Evolutionary conservation across 1,140 invertebrate genomes (phyloP).

Genomic region (Solenopsis fugax): DNA sequence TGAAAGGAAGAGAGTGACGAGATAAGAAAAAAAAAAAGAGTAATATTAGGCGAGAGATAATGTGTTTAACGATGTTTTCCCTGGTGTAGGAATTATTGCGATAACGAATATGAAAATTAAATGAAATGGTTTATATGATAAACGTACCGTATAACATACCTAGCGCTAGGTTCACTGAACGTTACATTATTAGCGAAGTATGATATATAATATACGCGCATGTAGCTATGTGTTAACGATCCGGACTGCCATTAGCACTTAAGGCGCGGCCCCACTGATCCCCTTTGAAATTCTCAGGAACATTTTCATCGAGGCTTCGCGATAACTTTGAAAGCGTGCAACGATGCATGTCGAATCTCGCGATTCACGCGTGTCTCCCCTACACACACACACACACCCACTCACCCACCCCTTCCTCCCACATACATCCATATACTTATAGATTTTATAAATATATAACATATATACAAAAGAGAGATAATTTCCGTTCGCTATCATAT

Average conservation of each 20-base stretch:
- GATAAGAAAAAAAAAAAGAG: slow-evolving; percentile 25
- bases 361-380: slow-evolving; percentile 20
- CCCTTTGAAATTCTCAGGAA: slow-evolving; percentile 71
- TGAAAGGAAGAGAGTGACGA: slow-evolving; percentile 26
- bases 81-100: slow-evolving; percentile 83
- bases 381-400: background rate
- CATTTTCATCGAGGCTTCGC: slow-evolving; percentile 49
- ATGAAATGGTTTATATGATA: slow-evolving; percentile 82
- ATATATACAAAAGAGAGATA: slow-evolving; percentile 9
- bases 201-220: slow-evolving; percentile 63
- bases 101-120: slow-evolving; percentile 80
- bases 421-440: background rate
- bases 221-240: slow-evolving; percentile 62
- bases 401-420: background rate
- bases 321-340: slow-evolving; percentile 49
- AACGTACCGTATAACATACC: slow-evolving; percentile 75
- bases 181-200: slow-evolving; percentile 70
- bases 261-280: slow-evolving; percentile 68
- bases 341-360: slow-evolving; percentile 9
- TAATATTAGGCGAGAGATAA: slow-evolving; percentile 74
- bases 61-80: slow-evolving; percentile 85
- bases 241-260: slow-evolving; percentile 74
- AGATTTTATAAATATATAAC: slow-evolving; percentile 30
- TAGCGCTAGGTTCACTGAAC: slow-evolving; percentile 74
- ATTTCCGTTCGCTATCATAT: slow-evolving; percentile 47